Base-by-base conservation (phyloP, 2,888 invertebrate species). In the Napeogenes inachia region DNA sequence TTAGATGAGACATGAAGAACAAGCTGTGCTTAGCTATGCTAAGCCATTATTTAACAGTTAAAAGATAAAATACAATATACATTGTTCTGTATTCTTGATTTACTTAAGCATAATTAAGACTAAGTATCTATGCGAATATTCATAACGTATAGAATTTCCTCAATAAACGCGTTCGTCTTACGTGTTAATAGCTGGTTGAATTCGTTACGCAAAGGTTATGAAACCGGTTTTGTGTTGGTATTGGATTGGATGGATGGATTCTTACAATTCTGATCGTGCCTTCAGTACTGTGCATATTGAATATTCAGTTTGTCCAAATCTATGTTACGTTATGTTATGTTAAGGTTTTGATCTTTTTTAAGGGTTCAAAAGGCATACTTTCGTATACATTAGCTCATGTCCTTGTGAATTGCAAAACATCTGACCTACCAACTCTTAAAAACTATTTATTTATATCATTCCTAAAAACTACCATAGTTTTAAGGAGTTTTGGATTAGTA, bases 291-390 rank as follows among this genome's bases (percentile, higher is more conserved):
- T 61, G 66, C 73, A 70, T 72, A 70, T 50, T 30, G n/a, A 8
- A 50, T 74, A 78, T 78, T 77, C 78, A 74, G 73, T 70, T 59
- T 68, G 70, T 74, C 56, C 66, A 67, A 64, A 65, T 57, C 55
- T 57, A 21, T 54, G 59, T 74, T 74, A 73, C 73, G n/a, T n/a
- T n/a, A n/a, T n/a, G n/a, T n/a, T n/a, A n/a, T n/a, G n/a, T n/a
- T n/a, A n/a, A n/a, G n/a, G n/a, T n/a, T n/a, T n/a, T n/a, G n/a
- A n/a, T n/a, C n/a, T n/a, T n/a, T n/a, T n/a, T 47, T 21, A 6
- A 10, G 50, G 10, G 50, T 50, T 50, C 50, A 50, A 50, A 47
- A 50, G 50, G 30, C 50, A 50, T 35, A 35, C 50, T 50, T 50
- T 30, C 30, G 21, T 4, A 50, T 50, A 3, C n/a, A 47, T 13